Evolutionary conservation across 1,140 invertebrate species (phyloP), one percentile per base, ranked within the genome.

Genomic region (Micrasema longulum): DNA sequence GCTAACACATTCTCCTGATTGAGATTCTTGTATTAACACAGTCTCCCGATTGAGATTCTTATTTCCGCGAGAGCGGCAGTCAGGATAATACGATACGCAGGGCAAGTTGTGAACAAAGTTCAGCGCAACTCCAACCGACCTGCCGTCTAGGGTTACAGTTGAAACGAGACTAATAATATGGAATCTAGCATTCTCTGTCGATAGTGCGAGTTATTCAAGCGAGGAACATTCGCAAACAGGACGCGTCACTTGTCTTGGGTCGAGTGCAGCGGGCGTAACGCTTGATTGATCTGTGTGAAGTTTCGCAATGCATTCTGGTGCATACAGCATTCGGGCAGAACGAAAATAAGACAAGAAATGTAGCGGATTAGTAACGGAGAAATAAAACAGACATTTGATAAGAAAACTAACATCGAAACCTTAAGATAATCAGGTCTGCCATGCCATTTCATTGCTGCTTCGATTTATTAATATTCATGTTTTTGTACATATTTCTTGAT

Each of bases 241-340:
- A 62, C 60, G 60, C 16, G 60, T 47, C 60, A 47, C 60, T 45
- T 47, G 20, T 63, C 43, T 14, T 7, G 60, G 2, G 18, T 38
- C 26, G 20, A 20, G 57, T n/a, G 43, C 57, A 45, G 11, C 12
- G 14, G 18, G 41, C 22, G 26, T 31, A 23, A 23, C 60, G 60
- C 41, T 22, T 48, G 60, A 64, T 64, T 64, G 60, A 64, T 64
- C 41, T 31, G 41, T 26, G 26, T 47, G 22, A 43, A 41, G 43
- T 64, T 23, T 47, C 22, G 20, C 23, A 64, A 35, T 64, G 60
- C 57, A 63, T 41, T 64, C 41, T 5, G 43, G 11, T 64, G 41
- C 41, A 64, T 23, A 35, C 60, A 26, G 43, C 43, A 47, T 18
- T 41, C 45, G 26, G 12, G 55, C 55, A 10, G 55, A 16, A 6